Evolutionary conservation across 1,140 invertebrate genomes (phyloP), one percentile per base, ranked within the genome.

Genomic region (Metopolophium dirhodum): DNA sequence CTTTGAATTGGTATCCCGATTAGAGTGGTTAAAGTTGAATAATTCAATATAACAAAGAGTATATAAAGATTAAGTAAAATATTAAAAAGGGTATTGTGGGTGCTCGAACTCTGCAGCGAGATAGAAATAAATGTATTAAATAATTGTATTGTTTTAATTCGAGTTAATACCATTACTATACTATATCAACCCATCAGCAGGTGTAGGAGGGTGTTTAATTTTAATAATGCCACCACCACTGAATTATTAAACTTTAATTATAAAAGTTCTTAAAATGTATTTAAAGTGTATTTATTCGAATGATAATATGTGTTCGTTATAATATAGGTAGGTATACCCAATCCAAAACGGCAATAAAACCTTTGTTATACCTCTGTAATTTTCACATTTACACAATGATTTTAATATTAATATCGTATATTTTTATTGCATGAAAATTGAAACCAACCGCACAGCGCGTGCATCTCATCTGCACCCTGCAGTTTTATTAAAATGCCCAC

Each of bases 41-140:
- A 57, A 90, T 41, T 90, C 22, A 90, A 90, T 23, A 41, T 30
- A 37, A 89, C 35, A 89, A 89, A 22, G 35, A 35, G 49, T n/a
- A 20, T n/a, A 20, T 20, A 89, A 57, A 57, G 23, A 57, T 57
- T 90, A 90, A 89, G 51, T 90, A 37, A 57, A 90, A 90, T 57
- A 89, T 37, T 89, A 26, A 54, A 54, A 57, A 54, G 1, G 87
- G 20, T 54, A 88, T 54, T 20, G 30, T 11, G 54, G n/a, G 30
- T 11, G 54, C n/a, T 88, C 11, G 47, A 87, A 87, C 26, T 87
- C 7, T 87, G 1, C 7, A 47, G 45, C 45, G 11, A 54, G 49
- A 89, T 89, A 41, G 3, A 90, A 41, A 41, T 8, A 57, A 54
- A 57, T 26, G 26, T 18, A 57, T 41, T 90, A 57, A 90, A 90